Evolutionary conservation across 2,797 vertebrate species (phyloP).

Genomic region (Rhinoraja longicauda): DNA sequence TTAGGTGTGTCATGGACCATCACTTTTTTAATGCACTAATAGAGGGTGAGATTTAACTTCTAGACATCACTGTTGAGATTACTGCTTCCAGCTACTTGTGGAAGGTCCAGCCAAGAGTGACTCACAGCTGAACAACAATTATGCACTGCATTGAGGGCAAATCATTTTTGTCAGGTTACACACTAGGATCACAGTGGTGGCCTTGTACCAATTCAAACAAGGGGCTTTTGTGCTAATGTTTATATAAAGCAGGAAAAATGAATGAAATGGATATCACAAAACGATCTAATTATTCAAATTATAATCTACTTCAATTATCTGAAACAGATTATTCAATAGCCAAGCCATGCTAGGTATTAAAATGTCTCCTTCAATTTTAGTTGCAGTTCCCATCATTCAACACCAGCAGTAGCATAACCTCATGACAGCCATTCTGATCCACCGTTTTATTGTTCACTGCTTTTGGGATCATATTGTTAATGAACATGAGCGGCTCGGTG

Average conservation of each 20-base stretch:
- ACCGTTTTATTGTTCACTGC: neutral
- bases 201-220: neutral
- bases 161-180: neutral
- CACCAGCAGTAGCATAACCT: neutral
- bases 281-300: neutral
- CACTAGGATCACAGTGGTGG: neutral
- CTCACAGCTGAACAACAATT: neutral
- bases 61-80: neutral
- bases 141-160: neutral
- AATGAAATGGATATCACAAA: neutral
- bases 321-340: neutral
- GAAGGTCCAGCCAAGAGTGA: neutral
- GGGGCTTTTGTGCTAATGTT: neutral
- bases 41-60: too few species aligned
- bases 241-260: neutral
- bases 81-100: neutral
- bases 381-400: neutral
- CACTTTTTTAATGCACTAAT: too few species aligned
- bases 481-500: too few species aligned
- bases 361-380: neutral
- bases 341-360: neutral
- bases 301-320: neutral
- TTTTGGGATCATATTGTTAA: too few species aligned
- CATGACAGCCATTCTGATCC: neutral
- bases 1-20: too few species aligned